Conservation (phyloP, 2,888 invertebrate species). For the Mythimna impura region DNA sequence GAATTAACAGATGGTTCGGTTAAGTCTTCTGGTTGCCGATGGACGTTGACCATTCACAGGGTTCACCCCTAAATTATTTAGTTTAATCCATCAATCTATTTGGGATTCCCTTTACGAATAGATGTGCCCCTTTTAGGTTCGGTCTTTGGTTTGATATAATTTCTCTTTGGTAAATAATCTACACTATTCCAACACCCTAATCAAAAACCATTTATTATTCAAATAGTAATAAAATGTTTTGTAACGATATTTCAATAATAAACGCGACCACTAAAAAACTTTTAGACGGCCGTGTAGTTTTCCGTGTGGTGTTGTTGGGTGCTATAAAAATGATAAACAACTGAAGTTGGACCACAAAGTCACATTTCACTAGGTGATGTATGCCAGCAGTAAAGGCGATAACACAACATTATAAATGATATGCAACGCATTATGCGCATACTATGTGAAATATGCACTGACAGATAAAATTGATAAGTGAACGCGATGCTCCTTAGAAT, state of each 20-base stretch:
- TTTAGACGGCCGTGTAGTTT: constrained; percentile 51
- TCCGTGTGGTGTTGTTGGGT: constrained; percentile 53
- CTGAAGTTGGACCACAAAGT: constrained; percentile 62
- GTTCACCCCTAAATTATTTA: constrained; percentile 55
- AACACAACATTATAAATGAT: constrained; percentile 65
- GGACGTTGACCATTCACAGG: constrained; percentile 52
- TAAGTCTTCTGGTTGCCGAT: constrained; percentile 47
- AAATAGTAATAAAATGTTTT: not conserved
- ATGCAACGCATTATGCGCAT: constrained; percentile 56
- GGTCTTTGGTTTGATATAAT: not conserved
- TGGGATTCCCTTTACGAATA: constrained; percentile 40
- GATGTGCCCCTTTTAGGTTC: constrained; percentile 7
- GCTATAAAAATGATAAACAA: constrained; percentile 68
- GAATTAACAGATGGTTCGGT: constrained; percentile 52
- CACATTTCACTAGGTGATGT: constrained; percentile 64
- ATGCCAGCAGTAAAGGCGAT: constrained; percentile 60
- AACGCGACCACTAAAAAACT: constrained; percentile 37
- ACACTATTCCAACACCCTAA: not conserved
- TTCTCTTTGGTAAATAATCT: not conserved
- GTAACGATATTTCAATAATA: constrained; percentile 28
- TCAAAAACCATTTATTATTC: not conserved
- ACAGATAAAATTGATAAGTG: constrained; percentile 60
- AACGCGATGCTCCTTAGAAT: constrained; percentile 38
- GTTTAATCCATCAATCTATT: constrained; percentile 61
- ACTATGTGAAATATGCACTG: constrained; percentile 56